Conservation (phyloP, 92 coral and sea anemone genomes). For the Epizoanthus ramosus region DNA sequence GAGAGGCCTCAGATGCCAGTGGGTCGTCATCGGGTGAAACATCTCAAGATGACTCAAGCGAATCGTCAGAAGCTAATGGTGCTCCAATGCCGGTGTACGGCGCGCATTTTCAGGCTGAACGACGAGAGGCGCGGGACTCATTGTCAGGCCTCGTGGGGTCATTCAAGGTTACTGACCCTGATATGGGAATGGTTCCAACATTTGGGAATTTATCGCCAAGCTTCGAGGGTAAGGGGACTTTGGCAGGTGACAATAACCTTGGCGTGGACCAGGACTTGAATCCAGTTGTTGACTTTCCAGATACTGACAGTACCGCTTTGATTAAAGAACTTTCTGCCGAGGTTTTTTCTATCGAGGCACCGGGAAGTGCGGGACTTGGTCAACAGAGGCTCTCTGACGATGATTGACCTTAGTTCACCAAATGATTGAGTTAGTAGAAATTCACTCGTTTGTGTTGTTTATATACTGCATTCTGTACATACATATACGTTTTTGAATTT, state of each 20-base stretch:
- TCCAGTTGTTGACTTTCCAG: constrained; percentile 80
- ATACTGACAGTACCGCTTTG: constrained; percentile 87
- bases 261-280: constrained; percentile 71
- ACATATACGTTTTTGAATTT: neutral
- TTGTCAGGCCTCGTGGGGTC: constrained; percentile 30
- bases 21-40: constrained; percentile 23
- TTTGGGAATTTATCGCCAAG: constrained; percentile 73
- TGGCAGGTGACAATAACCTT: constrained; percentile 54
- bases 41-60: constrained; percentile 29
- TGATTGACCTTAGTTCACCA: constrained; percentile 19
- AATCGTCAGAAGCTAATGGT: constrained; percentile 40
- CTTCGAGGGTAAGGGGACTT: constrained; percentile 61
- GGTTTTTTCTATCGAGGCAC: constrained; percentile 88
- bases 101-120: neutral
- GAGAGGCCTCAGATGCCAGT: constrained; percentile 12
- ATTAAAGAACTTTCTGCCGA: constrained; percentile 88
- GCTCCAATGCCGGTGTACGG: constrained; percentile 14
- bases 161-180: constrained; percentile 55
- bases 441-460: neutral
- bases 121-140: neutral
- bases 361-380: constrained; percentile 54
- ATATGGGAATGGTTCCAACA: constrained; percentile 65
- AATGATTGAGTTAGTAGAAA: neutral
- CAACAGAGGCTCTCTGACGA: constrained; percentile 80
- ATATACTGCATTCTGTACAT: neutral